Percentiles rank a stretch among this genome's conserved stretches.
Evolutionary conservation across 2,888 invertebrate genomes (phyloP).

Genomic region (Meta bourneti): DNA sequence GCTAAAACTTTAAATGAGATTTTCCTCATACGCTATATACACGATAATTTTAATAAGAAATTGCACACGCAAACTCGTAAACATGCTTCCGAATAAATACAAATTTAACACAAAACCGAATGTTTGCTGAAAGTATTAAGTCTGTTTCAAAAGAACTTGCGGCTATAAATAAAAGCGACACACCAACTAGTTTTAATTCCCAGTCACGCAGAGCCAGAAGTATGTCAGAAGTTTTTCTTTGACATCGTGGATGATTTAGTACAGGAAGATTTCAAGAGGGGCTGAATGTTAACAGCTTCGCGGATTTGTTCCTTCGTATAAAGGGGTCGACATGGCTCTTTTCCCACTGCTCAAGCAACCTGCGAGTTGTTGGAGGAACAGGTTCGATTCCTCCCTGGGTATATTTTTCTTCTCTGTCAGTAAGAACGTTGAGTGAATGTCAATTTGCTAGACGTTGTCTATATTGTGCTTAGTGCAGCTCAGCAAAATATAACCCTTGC

Average conservation of each 20-base stretch:
- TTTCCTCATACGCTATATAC: not conserved
- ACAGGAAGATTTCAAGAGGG: constrained; percentile 45
- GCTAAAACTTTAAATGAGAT: not conserved
- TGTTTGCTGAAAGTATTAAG: constrained; percentile 60
- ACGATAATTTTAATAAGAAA: constrained; percentile 37
- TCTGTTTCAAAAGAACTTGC: constrained; percentile 25
- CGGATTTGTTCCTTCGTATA: constrained; percentile 39
- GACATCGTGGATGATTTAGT: constrained; percentile 51
- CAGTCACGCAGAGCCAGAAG: not conserved
- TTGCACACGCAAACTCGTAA: constrained; percentile 16
- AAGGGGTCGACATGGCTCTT: too few species aligned
- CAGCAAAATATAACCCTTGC: too few species aligned
- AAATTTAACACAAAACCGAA: constrained; percentile 31
- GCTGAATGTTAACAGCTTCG: constrained; percentile 53
- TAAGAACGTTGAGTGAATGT: too few species aligned
- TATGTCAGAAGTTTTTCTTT: constrained; percentile 48
- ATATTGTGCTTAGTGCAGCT: too few species aligned
- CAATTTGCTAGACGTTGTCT: too few species aligned
- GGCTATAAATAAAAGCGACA: constrained; percentile 51
- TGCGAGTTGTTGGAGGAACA: too few species aligned
- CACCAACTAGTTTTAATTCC: constrained; percentile 47
- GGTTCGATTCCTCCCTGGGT: too few species aligned
- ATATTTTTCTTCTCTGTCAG: too few species aligned
- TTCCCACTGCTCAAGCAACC: too few species aligned
- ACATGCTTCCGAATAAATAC: constrained; percentile 50